Evolutionary conservation across 2,113 vertebrate species (phyloP).

Genomic region (Caracal caracal): DNA sequence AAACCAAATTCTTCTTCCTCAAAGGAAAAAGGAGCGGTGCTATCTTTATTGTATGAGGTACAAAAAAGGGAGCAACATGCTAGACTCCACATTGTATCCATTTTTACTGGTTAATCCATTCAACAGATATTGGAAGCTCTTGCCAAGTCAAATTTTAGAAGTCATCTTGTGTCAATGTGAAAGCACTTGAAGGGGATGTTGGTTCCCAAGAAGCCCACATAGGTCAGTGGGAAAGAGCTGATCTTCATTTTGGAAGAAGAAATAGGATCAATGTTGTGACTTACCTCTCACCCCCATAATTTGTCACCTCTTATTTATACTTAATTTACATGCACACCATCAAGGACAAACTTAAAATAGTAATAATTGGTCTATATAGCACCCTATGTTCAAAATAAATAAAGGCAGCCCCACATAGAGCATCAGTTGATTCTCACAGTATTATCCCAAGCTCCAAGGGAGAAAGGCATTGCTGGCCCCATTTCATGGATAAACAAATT

Average conservation of each 20-base stretch:
- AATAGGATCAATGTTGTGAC: constrained; percentile 50
- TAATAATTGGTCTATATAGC: neutral
- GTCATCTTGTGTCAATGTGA: neutral
- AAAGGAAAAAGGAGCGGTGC: neutral
- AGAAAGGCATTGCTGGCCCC: neutral
- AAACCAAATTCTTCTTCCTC: neutral
- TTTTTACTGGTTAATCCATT: neutral
- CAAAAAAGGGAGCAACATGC: neutral
- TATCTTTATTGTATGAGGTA: neutral
- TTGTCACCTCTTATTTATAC: constrained; percentile 51
- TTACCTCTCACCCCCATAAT: neutral
- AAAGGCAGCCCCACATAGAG: neutral
- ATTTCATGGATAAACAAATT: neutral
- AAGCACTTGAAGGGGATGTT: neutral
- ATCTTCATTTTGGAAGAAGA: constrained; percentile 28
- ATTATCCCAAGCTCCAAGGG: neutral
- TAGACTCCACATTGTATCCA: neutral
- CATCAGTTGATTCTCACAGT: neutral
- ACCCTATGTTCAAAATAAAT: constrained; percentile 39
- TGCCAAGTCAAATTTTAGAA: neutral
- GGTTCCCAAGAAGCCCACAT: neutral
- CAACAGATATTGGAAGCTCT: neutral
- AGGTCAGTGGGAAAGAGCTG: neutral
- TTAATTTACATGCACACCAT: constrained; percentile 28
- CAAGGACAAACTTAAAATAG: constrained; percentile 66